Base-by-base conservation (phyloP, 2,113 vertebrate species). In the Vulpes ferrilata region DNA sequence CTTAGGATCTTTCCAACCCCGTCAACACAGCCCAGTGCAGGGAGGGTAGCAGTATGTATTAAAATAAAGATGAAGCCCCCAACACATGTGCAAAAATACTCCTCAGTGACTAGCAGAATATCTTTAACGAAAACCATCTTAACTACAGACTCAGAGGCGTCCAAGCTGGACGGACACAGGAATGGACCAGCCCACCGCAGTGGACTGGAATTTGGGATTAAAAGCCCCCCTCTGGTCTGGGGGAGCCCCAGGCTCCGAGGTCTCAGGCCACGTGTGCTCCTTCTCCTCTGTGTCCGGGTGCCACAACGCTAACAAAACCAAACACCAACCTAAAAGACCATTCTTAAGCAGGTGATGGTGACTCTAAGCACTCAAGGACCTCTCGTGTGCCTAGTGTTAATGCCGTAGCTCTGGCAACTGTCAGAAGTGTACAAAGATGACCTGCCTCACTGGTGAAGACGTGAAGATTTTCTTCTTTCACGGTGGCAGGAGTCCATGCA, bases 401-500 rank as follows among this genome's bases (percentile, higher is more conserved):
- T 92, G 90, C 95, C 84, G 2, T 1, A 51, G 84, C 84, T 95
- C 89, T 97, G 97, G 98, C 96, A 97, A 97, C 76, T 94, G 92
- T 98, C 96, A 96, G 94, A 94, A 93, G 85, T 98, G 35, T 95
- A 93, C 69, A 87, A 96, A 2, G 15, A 92, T 98, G 27, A 95
- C 96, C 98, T 97, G 97, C 98, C 98, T 82, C 96, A 95, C n/a
- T 16, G 1, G 7, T 17, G 67, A 98, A 98, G 98, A 97, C 95
- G 93, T 78, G 91, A 94, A 97, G 97, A 60, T 81, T 95, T 97
- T 98, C 98, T 97, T 98, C 97, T 98, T 98, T 98, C 95, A 93
- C 27, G 93, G 97, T 93, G 98, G 98, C 98, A 99, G 98, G 98
- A 98, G 98, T 98, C 99, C 98, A 98, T 97, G 98, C 73, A 97